phyloP scores from a whole-genome alignment of 2,888 invertebrate species.

The Drosophila demipolita region DNA sequence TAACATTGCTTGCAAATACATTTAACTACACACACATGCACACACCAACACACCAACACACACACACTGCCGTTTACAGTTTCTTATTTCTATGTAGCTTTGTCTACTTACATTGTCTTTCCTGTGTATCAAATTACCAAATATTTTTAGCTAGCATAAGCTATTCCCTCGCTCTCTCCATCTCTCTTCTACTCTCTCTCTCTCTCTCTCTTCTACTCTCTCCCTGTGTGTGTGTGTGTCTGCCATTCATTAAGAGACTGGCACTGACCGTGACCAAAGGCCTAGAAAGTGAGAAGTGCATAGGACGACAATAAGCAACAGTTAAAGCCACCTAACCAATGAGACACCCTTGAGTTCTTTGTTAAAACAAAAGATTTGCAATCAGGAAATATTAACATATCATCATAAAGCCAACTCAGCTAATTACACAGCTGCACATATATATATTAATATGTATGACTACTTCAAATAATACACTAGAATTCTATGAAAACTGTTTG shows the following conservation, averaged over 20 bases:
- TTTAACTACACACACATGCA: constrained; percentile 24
- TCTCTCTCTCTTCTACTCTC: not conserved
- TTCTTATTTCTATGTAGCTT: constrained; percentile 63
- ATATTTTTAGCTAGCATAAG: constrained; percentile 13
- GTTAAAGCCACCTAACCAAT: constrained; percentile 11
- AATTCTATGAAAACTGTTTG: not conserved
- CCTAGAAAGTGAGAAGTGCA: constrained; percentile 64
- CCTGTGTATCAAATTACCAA: constrained; percentile 57
- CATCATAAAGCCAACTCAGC: constrained; percentile 10
- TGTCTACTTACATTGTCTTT: constrained; percentile 42
- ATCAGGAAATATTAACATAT: constrained; percentile 41
- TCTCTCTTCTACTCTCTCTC: not conserved
- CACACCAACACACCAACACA: not conserved
- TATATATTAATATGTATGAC: not conserved
- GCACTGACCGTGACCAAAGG: constrained; percentile 72
- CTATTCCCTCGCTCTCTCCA: constrained; percentile 1
- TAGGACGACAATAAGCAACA: not conserved
- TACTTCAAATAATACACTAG: not conserved
- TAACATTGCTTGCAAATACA: constrained; percentile 72
- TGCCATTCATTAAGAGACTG: not conserved
- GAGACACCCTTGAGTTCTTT: constrained; percentile 12
- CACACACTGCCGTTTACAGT: constrained; percentile 45
- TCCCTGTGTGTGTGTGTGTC: not conserved
- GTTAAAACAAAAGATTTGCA: constrained; percentile 31
- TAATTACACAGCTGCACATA: constrained; percentile 12